Percentiles rank a stretch among this genome's conserved stretches.
Evolutionary conservation across 1,140 invertebrate species (phyloP).

Genomic region (Penaeus indicus): DNA sequence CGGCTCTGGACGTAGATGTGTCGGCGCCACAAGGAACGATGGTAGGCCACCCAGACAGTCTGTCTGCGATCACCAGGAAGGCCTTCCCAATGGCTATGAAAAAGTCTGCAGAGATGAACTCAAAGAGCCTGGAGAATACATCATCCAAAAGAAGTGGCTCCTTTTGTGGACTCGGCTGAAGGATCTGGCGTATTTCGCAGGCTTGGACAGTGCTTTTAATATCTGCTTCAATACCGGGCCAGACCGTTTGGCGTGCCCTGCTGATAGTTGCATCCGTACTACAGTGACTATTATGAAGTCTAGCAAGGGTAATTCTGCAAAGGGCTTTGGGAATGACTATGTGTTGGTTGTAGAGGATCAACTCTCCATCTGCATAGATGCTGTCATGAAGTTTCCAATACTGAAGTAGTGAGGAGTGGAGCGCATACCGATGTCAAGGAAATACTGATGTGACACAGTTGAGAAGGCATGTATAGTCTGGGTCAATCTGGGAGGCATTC

Average conservation of each 20-base stretch:
- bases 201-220: background rate
- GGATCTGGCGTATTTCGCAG: background rate
- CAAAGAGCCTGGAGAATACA: too few relatives aligned
- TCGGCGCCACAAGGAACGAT: background rate
- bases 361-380: background rate
- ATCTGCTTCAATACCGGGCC: constrained; percentile 17
- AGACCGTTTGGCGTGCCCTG: constrained; percentile 3
- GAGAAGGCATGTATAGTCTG: background rate
- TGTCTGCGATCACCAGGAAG: background rate
- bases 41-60: background rate
- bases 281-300: background rate
- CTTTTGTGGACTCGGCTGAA: background rate
- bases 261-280: background rate
- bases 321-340: background rate
- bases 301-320: background rate
- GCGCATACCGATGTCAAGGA: background rate
- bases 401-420: background rate
- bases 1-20: too few relatives aligned
- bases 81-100: background rate
- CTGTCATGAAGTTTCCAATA: constrained; percentile 1
- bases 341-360: background rate
- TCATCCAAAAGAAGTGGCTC: too few relatives aligned
- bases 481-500: background rate
- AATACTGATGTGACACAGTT: background rate
- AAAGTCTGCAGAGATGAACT: background rate